phyloP scores from a whole-genome alignment of 2,797 vertebrate genomes.

The Neomorphus geoffroyi region DNA sequence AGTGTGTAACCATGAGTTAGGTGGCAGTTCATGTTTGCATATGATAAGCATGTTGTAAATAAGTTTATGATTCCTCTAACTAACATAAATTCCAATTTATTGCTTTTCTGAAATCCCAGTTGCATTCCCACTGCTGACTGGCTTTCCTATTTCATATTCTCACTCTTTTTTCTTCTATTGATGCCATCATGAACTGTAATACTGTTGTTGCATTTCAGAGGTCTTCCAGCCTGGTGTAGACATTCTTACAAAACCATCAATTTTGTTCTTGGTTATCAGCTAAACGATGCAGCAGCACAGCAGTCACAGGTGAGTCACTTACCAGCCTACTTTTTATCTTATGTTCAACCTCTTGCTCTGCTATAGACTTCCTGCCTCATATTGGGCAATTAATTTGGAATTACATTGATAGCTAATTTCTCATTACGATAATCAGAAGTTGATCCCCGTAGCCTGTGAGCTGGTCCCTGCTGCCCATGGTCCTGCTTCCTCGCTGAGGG shows the following conservation, averaged over 20 bases:
- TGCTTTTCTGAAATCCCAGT: background rate
- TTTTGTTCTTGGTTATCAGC: background rate
- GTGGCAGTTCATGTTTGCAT: background rate
- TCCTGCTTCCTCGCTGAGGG: background rate
- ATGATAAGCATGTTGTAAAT: background rate
- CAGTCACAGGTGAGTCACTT: background rate
- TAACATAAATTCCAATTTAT: background rate
- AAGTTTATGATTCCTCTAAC: background rate
- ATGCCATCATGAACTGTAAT: background rate
- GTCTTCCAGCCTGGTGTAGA: background rate
- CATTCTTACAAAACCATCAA: accelerated
- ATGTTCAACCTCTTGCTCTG: background rate
- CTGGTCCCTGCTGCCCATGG: background rate
- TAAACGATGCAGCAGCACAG: background rate
- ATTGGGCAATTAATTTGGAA: no score
- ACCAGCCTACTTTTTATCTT: background rate
- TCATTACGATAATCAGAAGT: background rate
- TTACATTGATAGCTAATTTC: background rate
- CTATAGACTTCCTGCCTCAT: background rate
- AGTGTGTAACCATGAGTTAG: background rate
- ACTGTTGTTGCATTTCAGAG: background rate
- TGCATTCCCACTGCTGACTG: background rate
- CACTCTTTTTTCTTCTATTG: background rate
- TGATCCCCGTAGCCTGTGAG: no score
- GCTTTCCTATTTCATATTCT: background rate